These are phyloP conservation scores for Trigoniulus corallinus DNA, from an alignment of 1,140 invertebrate genomes.

Conservation along the genomic window DNA sequence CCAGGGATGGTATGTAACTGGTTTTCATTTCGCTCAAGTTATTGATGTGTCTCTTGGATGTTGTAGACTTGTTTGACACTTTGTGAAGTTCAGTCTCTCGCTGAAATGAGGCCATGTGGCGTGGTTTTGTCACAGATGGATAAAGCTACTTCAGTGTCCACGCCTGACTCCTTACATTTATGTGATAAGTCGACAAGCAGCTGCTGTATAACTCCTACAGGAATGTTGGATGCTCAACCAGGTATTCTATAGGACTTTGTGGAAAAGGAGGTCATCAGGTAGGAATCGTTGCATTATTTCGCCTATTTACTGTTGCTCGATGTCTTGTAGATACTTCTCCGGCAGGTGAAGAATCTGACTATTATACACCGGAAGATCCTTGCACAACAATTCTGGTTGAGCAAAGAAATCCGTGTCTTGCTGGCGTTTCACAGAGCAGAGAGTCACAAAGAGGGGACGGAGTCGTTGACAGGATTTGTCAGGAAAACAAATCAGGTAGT, in stretches of 20 bases:
- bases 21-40: neutral
- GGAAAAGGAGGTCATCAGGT: too few species aligned
- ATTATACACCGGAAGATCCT: slow-evolving; percentile 17
- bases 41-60: too few species aligned
- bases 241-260: neutral
- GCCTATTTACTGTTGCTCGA: neutral
- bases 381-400: slow-evolving; percentile 12
- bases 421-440: slow-evolving; percentile 5
- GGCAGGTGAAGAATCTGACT: slow-evolving; percentile 16
- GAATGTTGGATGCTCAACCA: neutral
- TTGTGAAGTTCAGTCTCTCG: slow-evolving; percentile 9
- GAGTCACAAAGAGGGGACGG: neutral
- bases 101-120: slow-evolving; percentile 6
- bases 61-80: too few species aligned
- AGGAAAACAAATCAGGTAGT: neutral
- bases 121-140: slow-evolving; percentile 2
- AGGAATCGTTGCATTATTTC: too few species aligned
- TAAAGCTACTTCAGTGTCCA: slow-evolving; percentile 13
- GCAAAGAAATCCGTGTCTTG: slow-evolving; percentile 11
- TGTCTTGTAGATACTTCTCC: slow-evolving; percentile 12
- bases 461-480: neutral
- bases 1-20: too few species aligned
- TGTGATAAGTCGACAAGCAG: too few species aligned
- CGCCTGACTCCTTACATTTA: slow-evolving; percentile 15
- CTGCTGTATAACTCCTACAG: too few species aligned